Conservation (phyloP, 2,113 vertebrate genomes). For the Podarcis raffonei region DNA sequence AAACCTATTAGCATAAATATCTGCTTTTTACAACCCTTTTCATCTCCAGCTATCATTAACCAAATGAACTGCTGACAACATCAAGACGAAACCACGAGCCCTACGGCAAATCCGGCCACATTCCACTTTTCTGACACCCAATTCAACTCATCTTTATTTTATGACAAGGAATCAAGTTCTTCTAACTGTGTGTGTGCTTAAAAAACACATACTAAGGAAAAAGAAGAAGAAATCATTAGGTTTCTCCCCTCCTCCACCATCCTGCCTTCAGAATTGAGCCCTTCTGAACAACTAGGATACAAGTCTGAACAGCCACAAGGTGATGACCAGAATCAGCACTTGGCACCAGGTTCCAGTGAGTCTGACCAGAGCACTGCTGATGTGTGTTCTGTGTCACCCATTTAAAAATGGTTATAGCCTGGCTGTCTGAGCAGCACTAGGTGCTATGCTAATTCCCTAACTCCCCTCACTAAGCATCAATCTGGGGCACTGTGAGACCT, state of each 20-base stretch:
- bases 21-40: not conserved
- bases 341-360: not conserved
- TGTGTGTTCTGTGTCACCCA: not conserved
- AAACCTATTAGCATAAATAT: not conserved
- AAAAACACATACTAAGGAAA: not conserved
- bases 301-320: slow-evolving; percentile 13
- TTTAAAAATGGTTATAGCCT: not conserved
- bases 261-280: not conserved
- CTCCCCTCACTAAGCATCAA: not conserved
- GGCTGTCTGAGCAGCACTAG: not conserved
- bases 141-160: not conserved
- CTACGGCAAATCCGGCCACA: not conserved
- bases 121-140: not conserved
- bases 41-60: not conserved
- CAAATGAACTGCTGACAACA: not conserved
- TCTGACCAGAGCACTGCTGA: not conserved
- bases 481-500: not conserved
- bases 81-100: not conserved
- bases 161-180: not conserved
- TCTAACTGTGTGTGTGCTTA: not conserved
- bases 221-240: not conserved
- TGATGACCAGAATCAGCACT: not conserved
- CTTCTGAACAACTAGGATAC: slow-evolving; percentile 9
- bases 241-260: slow-evolving; percentile 8
- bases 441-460: not conserved